Evolutionary conservation across 2,797 vertebrate species (phyloP), one percentile per base, ranked within the genome.

Genomic region (Etheostoma nigrum): DNA sequence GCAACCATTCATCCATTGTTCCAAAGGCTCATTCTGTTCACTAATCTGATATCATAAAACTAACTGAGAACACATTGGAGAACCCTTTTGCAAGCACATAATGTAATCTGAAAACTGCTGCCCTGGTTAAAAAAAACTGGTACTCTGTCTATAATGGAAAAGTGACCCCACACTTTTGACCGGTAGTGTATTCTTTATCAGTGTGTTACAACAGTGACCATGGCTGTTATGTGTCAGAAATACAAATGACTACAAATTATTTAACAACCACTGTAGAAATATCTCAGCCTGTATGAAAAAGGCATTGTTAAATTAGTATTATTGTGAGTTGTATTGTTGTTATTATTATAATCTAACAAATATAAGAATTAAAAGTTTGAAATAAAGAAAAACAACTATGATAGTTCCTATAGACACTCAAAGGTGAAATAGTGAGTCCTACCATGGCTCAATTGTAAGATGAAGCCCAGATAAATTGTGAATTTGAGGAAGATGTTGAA

Each of bases 371-470:
- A 1, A 18, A 59, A n/a, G 23, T 33, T n/a, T 12, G 10, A 36
- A 23, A 57, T 40, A 11, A 40, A 40, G 36, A 40, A 40, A 11
- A 11, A 19, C 12, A 49, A 9, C 9, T 0, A 16, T 21, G 12
- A 40, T 7, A n/a, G 21, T 47, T 14, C 36, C n/a, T 21, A 10
- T 3, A 3, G 11, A n/a, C 9, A 6, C 7, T 62, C 14, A 0
- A 12, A 16, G 9, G 1, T 49, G 16, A 40, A 70, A 25, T 25
- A 6, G 6, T 42, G 30, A 48, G 40, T 62, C 79, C 51, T 85
- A 85, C 82, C 82, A n/a, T 67, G 9, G 40, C 60, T 63, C 9
- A 1, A 1, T 2, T 36, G 36, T 45, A 70, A 2, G 58, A 49
- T 18, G 48, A 52, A 21, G 64, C 63, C 59, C 54, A 70, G 47